Conservation (phyloP, 2,797 vertebrate species). For the Labeo calbasu region DNA sequence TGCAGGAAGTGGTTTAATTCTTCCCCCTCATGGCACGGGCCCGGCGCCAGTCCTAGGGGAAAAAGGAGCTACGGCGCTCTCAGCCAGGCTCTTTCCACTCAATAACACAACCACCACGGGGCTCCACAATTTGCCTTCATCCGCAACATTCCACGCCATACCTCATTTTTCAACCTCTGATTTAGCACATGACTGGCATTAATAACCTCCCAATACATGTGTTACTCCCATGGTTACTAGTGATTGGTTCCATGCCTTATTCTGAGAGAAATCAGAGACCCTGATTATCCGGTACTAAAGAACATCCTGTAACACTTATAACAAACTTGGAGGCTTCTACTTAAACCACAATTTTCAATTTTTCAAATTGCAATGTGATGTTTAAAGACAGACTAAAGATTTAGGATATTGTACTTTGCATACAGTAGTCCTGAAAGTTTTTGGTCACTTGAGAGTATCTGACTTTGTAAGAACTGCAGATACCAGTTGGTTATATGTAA, state of each 20-base stretch:
- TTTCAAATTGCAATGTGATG: not conserved
- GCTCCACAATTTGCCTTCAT: conserved; percentile 53
- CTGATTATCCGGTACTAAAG: conserved; percentile 3
- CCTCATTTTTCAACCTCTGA: conserved; percentile 48
- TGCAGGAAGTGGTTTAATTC: conserved; percentile 62
- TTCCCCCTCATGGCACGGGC: conserved; percentile 50
- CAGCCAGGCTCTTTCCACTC: conserved; percentile 61
- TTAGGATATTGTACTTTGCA: not conserved
- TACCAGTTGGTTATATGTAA: not conserved
- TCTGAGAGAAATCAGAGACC: not conserved
- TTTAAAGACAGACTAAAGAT: conserved; percentile 11
- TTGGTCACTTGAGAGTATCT: not conserved
- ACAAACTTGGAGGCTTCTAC: not conserved
- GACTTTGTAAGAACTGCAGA: not conserved
- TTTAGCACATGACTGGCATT: conserved; percentile 55
- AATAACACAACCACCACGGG: conserved; percentile 54
- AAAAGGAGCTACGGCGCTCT: conserved; percentile 44
- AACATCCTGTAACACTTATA: not conserved
- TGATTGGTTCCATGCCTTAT: conserved; percentile 52
- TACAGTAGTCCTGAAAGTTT: not conserved
- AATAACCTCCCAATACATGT: conserved; percentile 56
- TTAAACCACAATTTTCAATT: not conserved
- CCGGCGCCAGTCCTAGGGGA: conserved; percentile 48
- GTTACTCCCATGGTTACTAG: conserved; percentile 54
- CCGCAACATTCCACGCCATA: conserved; percentile 52